Evolutionary conservation across 2,797 vertebrate genomes (phyloP), one percentile per base, ranked within the genome.

Genomic region (Podarcis siculus): DNA sequence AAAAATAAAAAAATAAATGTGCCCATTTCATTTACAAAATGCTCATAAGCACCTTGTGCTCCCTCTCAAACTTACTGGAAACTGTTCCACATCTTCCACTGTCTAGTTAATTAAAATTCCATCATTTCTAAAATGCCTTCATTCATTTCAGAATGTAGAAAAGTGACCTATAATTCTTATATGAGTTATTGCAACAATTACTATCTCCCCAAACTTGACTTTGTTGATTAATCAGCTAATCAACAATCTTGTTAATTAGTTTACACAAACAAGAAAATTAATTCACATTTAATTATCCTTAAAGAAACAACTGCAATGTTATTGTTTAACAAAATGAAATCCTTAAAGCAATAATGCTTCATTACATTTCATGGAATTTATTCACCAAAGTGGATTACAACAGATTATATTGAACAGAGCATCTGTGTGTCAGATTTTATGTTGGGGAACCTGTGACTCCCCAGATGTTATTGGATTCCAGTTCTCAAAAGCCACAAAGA

Each of bases 71-170:
- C 6, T 79, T 91, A 90, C 49, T 88, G 19, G 19, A 83, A 73
- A 5, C 0, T 86, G 8, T 32, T 61, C 8, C 8, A 13, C 0
- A 9, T 89, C 89, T 92, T 82, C 4, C 69, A 84, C 45, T 1
- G 81, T 1, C 67, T 6, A 73, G 8, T 86, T 32, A 80, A 30
- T 86, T 81, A 88, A 86, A 85, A 89, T 75, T 0, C 67, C 15
- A 82, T 77, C 0, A 35, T 79, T 88, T 88, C 37, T 79, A 61
- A 21, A 88, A 83, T 0, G 0, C 2, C 35, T 89, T 85, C 83
- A 64, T 64, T 64, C 61, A 64, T 1, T 82, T 90, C 15, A 86
- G n/a, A 88, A 84, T 10, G 8, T 89, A 89, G 37, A 89, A 87
- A 42, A 4, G 2, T 78, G 82, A 21, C 3, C 45, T 42, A 12